Evolutionary conservation across 2,797 vertebrate species (phyloP).

Genomic region (Neosilurus mollespiculum): DNA sequence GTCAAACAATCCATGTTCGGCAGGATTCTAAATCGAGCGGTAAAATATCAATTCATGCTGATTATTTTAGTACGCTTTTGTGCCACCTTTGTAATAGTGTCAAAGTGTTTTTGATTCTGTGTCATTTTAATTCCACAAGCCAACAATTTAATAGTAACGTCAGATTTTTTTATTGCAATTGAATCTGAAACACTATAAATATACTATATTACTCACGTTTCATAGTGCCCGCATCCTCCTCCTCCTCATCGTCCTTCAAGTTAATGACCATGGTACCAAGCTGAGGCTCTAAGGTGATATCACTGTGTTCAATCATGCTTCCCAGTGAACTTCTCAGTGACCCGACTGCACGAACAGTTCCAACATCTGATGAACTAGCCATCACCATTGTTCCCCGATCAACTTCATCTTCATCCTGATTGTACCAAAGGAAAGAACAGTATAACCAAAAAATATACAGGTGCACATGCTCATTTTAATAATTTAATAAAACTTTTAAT

Average conservation of each 20-base stretch:
- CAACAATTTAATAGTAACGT: too few species aligned
- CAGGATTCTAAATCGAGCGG: too few species aligned
- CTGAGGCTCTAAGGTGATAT: constrained; percentile 79
- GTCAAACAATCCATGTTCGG: too few species aligned
- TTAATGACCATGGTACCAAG: constrained; percentile 97
- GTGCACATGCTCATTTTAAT: not conserved
- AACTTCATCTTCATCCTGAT: constrained; percentile 89
- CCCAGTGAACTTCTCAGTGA: constrained; percentile 72
- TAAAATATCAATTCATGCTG: too few species aligned
- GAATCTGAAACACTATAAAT: too few species aligned
- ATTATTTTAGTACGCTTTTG: too few species aligned
- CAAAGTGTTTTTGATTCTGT: too few species aligned
- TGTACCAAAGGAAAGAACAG: not conserved
- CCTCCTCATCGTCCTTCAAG: constrained; percentile 76
- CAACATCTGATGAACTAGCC: constrained; percentile 69
- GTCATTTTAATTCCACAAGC: too few species aligned
- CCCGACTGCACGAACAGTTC: constrained; percentile 80
- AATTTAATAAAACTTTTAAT: too few species aligned
- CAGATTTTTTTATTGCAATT: too few species aligned
- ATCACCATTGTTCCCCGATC: constrained; percentile 94
- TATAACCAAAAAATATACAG: not conserved
- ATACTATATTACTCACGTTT: constrained; percentile 80
- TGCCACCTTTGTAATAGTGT: too few species aligned
- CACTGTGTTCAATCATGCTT: constrained; percentile 83
- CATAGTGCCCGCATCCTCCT: constrained; percentile 90